These are phyloP conservation scores for Spicauda simplicius DNA, from an alignment of 2,888 invertebrate genomes.

Conservation along the genomic window DNA sequence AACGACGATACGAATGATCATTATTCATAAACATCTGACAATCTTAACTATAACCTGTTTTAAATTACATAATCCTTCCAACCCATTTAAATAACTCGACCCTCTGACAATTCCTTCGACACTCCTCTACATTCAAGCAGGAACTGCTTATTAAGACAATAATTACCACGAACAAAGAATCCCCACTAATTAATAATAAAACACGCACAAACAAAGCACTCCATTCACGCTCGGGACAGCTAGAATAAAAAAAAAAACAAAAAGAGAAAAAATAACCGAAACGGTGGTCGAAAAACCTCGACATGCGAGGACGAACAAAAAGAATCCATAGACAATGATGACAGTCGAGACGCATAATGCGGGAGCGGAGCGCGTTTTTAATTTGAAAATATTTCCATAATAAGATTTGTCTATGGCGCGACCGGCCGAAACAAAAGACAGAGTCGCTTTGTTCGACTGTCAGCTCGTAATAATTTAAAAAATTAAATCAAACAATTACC, in stretches of 20 bases:
- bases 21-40: slow-evolving; percentile 26
- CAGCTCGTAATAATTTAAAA: slow-evolving; percentile 76
- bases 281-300: slow-evolving; percentile 83
- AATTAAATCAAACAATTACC: slow-evolving; percentile 68
- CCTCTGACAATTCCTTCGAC: slow-evolving; percentile 72
- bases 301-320: slow-evolving; percentile 83
- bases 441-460: slow-evolving; percentile 72
- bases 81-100: slow-evolving; percentile 65
- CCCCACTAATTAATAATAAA: slow-evolving; percentile 85
- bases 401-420: slow-evolving; percentile 83
- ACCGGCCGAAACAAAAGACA: slow-evolving; percentile 76
- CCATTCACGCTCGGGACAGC: slow-evolving; percentile 81
- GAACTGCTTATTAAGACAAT: slow-evolving; percentile 85
- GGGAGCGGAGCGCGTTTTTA: slow-evolving; percentile 80
- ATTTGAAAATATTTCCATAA: slow-evolving; percentile 85
- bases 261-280: slow-evolving; percentile 75
- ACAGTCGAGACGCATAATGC: slow-evolving; percentile 83
- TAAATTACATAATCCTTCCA: slow-evolving; percentile 57
- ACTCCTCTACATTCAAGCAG: slow-evolving; percentile 71
- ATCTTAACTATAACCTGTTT: slow-evolving; percentile 51
- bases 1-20: slow-evolving; percentile 12
- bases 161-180: slow-evolving; percentile 83
- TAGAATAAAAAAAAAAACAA: slow-evolving; percentile 62
- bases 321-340: slow-evolving; percentile 82
- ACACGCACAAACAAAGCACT: slow-evolving; percentile 81